Evolutionary conservation across 2,888 invertebrate species (phyloP).

Genomic region (Leucozona laternaria): DNA sequence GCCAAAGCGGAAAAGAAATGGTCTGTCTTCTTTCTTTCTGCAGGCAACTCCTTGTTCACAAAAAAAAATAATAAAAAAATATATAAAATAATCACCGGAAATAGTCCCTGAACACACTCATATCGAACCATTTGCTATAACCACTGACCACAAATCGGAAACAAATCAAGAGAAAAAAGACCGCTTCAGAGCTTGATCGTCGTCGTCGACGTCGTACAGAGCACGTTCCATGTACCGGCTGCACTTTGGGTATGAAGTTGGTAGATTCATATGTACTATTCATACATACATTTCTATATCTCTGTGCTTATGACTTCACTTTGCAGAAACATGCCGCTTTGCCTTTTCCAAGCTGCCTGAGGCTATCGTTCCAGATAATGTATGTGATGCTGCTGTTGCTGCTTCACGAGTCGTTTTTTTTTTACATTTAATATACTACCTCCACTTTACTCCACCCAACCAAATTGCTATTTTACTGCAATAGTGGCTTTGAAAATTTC

Average conservation of each 20-base stretch:
- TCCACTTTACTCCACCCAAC: conserved; percentile 26
- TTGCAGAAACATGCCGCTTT: conserved; percentile 13
- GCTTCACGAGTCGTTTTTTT: neutral
- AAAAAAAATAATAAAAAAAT: neutral
- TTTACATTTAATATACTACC: neutral
- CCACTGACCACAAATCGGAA: conserved; percentile 52
- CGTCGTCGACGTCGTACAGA: conserved; percentile 9
- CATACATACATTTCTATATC: neutral
- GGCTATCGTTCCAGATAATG: conserved; percentile 35
- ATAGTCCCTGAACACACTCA: conserved; percentile 34
- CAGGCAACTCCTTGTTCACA: neutral
- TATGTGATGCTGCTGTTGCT: conserved; percentile 15
- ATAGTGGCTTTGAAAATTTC: conserved; percentile 22
- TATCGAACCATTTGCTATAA: conserved; percentile 31
- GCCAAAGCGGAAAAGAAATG: conserved; percentile 19
- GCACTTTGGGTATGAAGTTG: conserved; percentile 25
- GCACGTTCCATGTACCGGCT: conserved; percentile 45
- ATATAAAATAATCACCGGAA: conserved; percentile 49
- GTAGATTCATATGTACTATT: neutral
- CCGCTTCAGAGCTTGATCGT: conserved; percentile 37
- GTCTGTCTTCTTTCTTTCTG: neutral
- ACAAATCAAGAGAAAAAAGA: conserved; percentile 52
- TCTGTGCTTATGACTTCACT: neutral
- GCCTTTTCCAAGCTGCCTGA: conserved; percentile 8
- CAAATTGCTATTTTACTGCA: conserved; percentile 21